These are phyloP conservation scores for Numida meleagris DNA, from an alignment of 2,113 vertebrate genomes.

Conservation along the genomic window DNA sequence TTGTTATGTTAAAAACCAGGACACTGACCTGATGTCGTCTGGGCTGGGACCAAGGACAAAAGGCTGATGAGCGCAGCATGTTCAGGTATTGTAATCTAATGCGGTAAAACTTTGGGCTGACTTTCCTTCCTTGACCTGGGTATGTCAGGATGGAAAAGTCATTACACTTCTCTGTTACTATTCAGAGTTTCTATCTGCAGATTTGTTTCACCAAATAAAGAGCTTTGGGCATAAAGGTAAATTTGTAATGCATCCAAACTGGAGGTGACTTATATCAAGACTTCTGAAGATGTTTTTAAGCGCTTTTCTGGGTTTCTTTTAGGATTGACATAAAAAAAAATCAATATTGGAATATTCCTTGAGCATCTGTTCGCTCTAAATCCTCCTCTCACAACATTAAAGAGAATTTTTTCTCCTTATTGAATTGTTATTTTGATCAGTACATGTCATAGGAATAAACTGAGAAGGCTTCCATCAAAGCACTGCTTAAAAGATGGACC, in stretches of 20 bases:
- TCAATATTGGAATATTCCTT: neutral
- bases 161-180: neutral
- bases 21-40: neutral
- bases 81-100: neutral
- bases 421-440: neutral
- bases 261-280: neutral
- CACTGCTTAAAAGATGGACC: neutral
- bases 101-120: neutral
- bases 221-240: neutral
- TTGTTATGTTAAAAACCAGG: neutral
- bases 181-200: neutral
- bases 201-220: neutral
- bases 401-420: neutral
- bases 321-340: neutral
- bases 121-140: neutral
- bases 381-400: neutral
- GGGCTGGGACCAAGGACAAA: neutral
- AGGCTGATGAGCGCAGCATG: rapidly evolving
- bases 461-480: neutral
- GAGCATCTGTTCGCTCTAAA: neutral
- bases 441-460: neutral
- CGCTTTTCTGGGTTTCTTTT: neutral
- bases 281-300: neutral
- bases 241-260: neutral
- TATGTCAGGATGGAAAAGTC: neutral